Percentiles rank a stretch among this genome's conserved stretches.
phyloP scores from a whole-genome alignment of 2,797 vertebrate species.

The Platyrinchus mystaceus region DNA sequence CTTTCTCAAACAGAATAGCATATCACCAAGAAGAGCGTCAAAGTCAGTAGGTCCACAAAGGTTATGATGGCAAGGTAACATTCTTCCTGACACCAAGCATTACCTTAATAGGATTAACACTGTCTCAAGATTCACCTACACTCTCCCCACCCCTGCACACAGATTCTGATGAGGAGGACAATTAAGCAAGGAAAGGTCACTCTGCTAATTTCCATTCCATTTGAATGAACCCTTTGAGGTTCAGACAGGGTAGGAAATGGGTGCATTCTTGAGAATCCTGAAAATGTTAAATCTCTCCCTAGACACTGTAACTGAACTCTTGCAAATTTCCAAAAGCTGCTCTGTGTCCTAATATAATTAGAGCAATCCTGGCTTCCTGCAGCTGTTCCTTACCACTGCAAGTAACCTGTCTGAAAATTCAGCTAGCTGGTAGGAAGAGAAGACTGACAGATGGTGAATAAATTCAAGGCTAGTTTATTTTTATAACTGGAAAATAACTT shows the following conservation, averaged over 20 bases:
- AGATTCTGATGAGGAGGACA: neutral
- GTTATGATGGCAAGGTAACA: neutral
- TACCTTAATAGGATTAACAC: neutral
- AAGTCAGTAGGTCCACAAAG: neutral
- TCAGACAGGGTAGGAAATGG: neutral
- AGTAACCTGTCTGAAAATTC: constrained; percentile 26
- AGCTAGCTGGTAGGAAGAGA: constrained; percentile 1
- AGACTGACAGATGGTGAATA: constrained; percentile 55
- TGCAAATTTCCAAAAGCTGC: neutral
- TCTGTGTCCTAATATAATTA: constrained; percentile 5
- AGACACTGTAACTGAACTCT: neutral
- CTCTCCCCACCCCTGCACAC: neutral
- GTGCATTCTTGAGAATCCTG: neutral
- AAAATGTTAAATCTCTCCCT: neutral
- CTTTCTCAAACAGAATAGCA: neutral
- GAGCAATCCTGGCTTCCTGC: neutral
- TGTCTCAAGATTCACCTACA: neutral
- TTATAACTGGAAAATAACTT: constrained; percentile 57
- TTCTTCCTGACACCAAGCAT: neutral
- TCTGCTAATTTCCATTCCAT: neutral
- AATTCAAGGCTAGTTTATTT: constrained; percentile 54
- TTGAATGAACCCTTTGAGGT: neutral
- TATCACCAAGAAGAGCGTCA: neutral
- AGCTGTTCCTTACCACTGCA: neutral
- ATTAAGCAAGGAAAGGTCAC: neutral